A percentile compares a stretch with the other conserved stretches of the same genome.
phyloP scores from a whole-genome alignment of 2,888 invertebrate species.

The Euplexia lucipara region DNA sequence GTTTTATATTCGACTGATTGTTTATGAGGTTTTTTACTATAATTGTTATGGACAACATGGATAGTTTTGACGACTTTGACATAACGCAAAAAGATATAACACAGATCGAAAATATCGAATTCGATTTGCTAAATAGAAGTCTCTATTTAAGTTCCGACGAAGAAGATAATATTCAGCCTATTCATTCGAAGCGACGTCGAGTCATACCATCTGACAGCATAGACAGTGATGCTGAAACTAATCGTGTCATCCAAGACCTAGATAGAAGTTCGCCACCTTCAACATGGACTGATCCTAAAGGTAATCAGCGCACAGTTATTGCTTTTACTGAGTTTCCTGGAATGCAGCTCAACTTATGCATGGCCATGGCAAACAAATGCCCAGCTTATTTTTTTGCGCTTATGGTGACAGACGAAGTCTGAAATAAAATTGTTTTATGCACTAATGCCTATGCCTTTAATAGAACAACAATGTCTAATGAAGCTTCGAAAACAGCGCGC shows the following conservation, averaged over 20 bases:
- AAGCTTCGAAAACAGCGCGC: no score
- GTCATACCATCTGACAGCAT: background rate
- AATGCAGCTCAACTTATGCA: conserved; percentile 53
- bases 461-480: no score
- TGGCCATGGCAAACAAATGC: conserved; percentile 48
- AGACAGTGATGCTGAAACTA: conserved; percentile 10
- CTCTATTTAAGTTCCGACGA: conserved; percentile 37
- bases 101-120: conserved; percentile 34
- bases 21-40: no score
- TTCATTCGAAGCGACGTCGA: no score
- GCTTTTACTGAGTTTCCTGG: conserved; percentile 62
- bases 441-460: no score
- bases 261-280: conserved; percentile 1
- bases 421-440: conserved; percentile 4
- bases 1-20: background rate
- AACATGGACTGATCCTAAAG: conserved; percentile 45
- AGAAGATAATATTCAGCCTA: conserved; percentile 37
- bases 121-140: conserved; percentile 23
- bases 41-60: no score
- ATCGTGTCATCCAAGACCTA: conserved; percentile 5
- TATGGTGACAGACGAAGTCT: conserved; percentile 39
- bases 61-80: conserved; percentile 29
- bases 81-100: conserved; percentile 40
- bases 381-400: conserved; percentile 46
- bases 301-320: conserved; percentile 58